Evolutionary conservation across 1,140 invertebrate species (phyloP), one percentile per base, ranked within the genome.

Genomic region (Drosophila pallidifrons): DNA sequence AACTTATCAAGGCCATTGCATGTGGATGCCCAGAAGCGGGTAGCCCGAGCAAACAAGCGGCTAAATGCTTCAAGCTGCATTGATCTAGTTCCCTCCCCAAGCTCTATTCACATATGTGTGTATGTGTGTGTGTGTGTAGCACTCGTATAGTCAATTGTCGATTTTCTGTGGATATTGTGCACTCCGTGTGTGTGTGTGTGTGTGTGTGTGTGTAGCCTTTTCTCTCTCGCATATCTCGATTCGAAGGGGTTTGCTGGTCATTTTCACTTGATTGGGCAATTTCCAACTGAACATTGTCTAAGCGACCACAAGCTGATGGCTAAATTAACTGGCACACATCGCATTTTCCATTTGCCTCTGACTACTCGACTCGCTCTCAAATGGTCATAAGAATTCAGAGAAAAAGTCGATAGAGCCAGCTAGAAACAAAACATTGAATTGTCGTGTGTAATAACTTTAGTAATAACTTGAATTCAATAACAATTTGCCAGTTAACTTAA

Each of bases 1-100:
- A 87, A 87, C 82, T 87, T 88, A 87, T 83, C 80, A 86, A 82
- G 82, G 80, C 76, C 78, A 79, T 70, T 81, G 79, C 71, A 72
- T 74, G 80, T 55, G 58, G 47, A 46, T 77, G 47, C 28, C 47
- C 46, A 52, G 20, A 43, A 63, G 58, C 58, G 28, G 51, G 38
- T 7, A 28, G 47, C 63, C 60, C 68, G 70, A 60, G 79, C 68
- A 85, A 87, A 75, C 82, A 78, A 64, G 45, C 52, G 38, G 64
- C 61, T 63, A 82, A 81, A 78, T 65, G 82, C 67, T 58, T 58
- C 43, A 30, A 57, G 71, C 82, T 82, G 79, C 79, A 82, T 82
- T 86, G 79, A 88, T 82, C 76, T 58, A 46, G 63, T 38, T 10
- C 7, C 35, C 35, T 38, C 32, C 64, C 45, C 45, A 16, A 38